Evolutionary conservation across 2,888 invertebrate species (phyloP), one percentile per base, ranked within the genome.

Genomic region (Lissocephala sabroskyi): DNA sequence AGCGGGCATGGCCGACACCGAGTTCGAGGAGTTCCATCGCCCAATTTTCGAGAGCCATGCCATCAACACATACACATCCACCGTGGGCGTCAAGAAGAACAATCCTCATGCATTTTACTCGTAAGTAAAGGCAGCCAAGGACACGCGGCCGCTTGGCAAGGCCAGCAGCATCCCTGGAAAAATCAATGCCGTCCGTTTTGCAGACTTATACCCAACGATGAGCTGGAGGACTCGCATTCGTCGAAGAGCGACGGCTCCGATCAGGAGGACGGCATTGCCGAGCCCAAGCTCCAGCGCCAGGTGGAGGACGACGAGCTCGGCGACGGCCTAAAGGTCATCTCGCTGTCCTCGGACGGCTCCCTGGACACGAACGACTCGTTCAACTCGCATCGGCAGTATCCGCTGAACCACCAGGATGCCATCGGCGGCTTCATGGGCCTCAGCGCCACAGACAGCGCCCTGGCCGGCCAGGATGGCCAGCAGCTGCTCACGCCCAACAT

Each of bases 21-120:
- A 96, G 86, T 96, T 94, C 86, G 95, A 96, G 86, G 94, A 96
- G 88, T 95, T 96, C 87, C 91, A 92, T 79, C 91, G 92, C 79
- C 81, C 81, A 59, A 77, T 80, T 45, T 81, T 81, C 54, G 81
- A 81, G 65, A 91, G 91, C 84, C 95, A 94, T 79, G 89, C 90
- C 86, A 86, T 92, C 83, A 91, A 92, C 52, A 92, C 92, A 5
- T 77, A 59, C 18, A 61, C 59, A 13, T 41, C 36, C 29, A 23
- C 53, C 82, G 91, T 91, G 79, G 89, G 90, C 63, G 92, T 90
- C 83, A 91, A 91, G 42, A 82, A 82, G 58, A 79, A 75, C 52
- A 82, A 75, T 62, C 90, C 94, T 45, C 89, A 92, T 68, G 92
- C 93, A 50, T 94, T 92, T 86, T 96, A 95, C 86, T 94, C 94